Percentiles rank a stretch among this genome's conserved stretches.
Evolutionary conservation across 2,113 vertebrate species (phyloP).

Genomic region (Bombycilla garrulus): DNA sequence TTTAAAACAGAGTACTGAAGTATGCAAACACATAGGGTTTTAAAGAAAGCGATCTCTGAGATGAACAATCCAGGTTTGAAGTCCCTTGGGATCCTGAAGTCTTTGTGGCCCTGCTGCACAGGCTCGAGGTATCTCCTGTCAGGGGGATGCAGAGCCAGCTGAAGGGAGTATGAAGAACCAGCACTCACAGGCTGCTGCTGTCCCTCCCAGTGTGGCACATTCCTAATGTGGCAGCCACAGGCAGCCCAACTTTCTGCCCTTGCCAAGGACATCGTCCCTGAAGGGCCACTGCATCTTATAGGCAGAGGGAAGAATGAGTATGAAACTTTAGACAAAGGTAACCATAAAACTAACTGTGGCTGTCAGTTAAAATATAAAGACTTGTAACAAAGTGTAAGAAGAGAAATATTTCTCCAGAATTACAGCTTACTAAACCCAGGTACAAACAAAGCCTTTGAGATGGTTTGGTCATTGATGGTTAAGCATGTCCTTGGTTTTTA

Average conservation of each 20-base stretch:
- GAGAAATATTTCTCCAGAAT: background rate
- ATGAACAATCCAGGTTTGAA: background rate
- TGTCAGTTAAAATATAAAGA: background rate
- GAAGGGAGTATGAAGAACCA: accelerated
- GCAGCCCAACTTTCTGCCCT: background rate
- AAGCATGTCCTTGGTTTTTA: background rate
- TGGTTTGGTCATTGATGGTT: background rate
- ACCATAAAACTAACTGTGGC: background rate
- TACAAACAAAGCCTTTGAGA: background rate
- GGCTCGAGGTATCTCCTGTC: background rate
- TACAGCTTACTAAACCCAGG: background rate
- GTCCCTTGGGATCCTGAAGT: accelerated
- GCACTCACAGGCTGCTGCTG: background rate
- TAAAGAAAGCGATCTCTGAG: background rate
- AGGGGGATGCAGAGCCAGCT: background rate
- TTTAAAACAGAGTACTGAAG: background rate
- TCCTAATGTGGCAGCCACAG: accelerated
- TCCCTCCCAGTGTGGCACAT: background rate
- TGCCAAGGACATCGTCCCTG: background rate
- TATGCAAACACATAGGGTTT: accelerated
- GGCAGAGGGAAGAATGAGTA: background rate
- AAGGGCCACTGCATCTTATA: background rate
- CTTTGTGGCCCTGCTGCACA: background rate
- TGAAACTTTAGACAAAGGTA: background rate
- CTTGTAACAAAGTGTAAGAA: background rate